Evolutionary conservation across 2,797 vertebrate genomes (phyloP), one percentile per base, ranked within the genome.

Genomic region (Bryconaethiops microstoma): DNA sequence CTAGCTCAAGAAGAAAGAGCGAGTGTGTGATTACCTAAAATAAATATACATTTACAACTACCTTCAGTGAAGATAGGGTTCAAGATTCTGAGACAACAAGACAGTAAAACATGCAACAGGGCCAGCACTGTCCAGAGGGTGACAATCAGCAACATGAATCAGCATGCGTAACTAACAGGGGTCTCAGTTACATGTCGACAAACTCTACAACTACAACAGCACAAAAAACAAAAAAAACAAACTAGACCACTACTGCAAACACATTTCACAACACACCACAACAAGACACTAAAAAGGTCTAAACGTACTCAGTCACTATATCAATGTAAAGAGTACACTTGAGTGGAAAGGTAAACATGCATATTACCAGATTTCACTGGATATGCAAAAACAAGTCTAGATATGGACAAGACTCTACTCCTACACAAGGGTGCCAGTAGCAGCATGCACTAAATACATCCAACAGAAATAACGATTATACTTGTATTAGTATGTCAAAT

Each of bases 201-300:
- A 59, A 60, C 80, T 85, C 74, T 65, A 84, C 86, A 87, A 86
- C 77, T 73, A 77, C 69, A 80, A 52, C 74, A 55, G 76, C 80
- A 84, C 73, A 86, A 70, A 76, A 59, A 60, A 19, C 48, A 29
- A 79, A n/a, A 42, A 29, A 29, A 29, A 29, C n/a, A n/a, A n/a
- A n/a, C n/a, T n/a, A n/a, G n/a, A n/a, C 50, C 29, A 77, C 1
- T 50, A 62, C 48, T 73, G 35, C 65, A 60, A 50, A 42, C 10
- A 48, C 48, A 52, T 52, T 14, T 29, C n/a, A 50, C 1, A 35
- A 40, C 13, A 62, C 16, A 48, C 54, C 62, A 80, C 42, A 42
- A 62, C 40, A 48, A 21, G 29, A 35, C 67, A 7, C 5, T 13
- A 13, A 39, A 64, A 59, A 2, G 29, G 21, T 42, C 21, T 39